These are phyloP conservation scores for Fratercula arctica DNA, from an alignment of 2,797 vertebrate genomes.

Conservation along the genomic window DNA sequence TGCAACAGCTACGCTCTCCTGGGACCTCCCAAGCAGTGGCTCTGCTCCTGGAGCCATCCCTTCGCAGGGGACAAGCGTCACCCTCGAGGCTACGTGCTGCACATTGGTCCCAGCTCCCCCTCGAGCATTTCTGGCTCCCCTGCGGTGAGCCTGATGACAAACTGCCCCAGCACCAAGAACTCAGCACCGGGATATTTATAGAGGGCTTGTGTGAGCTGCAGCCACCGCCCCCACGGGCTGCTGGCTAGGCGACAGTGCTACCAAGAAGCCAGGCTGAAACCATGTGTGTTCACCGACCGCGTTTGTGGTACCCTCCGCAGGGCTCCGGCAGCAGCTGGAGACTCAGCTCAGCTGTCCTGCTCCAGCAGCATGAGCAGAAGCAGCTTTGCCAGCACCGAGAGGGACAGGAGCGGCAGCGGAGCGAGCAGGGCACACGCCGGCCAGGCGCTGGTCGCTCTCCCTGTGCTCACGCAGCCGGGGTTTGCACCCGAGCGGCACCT, in stretches of 20 bases:
- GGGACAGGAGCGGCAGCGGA: background rate
- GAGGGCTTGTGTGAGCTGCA: background rate
- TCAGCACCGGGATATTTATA: background rate
- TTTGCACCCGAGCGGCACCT: background rate
- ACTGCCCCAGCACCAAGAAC: background rate
- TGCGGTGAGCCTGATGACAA: background rate
- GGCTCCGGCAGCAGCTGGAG: background rate
- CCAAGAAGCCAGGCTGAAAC: background rate
- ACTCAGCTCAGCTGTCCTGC: background rate
- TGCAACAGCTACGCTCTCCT: fast-evolving
- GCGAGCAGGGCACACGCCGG: fast-evolving
- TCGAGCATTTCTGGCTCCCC: background rate
- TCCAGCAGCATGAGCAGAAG: fast-evolving
- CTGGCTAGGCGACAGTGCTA: background rate
- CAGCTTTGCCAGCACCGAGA: fast-evolving
- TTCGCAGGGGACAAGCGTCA: background rate
- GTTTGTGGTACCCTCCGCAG: background rate
- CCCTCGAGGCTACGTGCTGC: background rate
- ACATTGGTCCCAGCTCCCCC: background rate
- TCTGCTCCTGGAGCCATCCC: background rate
- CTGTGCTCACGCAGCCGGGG: background rate
- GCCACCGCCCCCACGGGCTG: fast-evolving
- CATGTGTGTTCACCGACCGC: fast-evolving
- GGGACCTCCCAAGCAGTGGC: fast-evolving
- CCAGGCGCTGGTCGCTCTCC: background rate